Percentiles rank a stretch among this genome's conserved stretches.
Conservation (phyloP, 92 coral and sea anemone genomes). For the Zoanthus sociatus region DNA sequence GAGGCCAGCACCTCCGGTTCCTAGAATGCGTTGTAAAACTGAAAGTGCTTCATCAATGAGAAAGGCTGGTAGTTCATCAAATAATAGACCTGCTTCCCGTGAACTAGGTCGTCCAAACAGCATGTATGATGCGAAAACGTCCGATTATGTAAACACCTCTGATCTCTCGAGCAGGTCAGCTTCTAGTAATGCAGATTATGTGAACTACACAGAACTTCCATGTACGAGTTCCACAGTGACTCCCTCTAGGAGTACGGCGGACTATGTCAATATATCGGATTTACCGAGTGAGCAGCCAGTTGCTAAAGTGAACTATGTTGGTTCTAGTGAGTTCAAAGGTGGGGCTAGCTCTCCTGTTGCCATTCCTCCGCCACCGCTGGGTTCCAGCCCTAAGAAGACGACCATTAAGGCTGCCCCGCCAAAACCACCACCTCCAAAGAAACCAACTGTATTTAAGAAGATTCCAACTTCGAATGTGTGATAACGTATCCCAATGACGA, state of each 20-base stretch:
- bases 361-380: constrained; percentile 33
- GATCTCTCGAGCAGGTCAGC: constrained; percentile 30
- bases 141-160: constrained; percentile 41
- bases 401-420: constrained; percentile 27
- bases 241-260: constrained; percentile 53
- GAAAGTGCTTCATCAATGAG: constrained; percentile 72
- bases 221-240: background rate
- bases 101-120: constrained; percentile 52
- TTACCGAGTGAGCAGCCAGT: constrained; percentile 48
- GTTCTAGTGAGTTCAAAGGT: constrained; percentile 19
- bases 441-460: constrained; percentile 15
- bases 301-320: constrained; percentile 41
- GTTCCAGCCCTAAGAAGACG: constrained; percentile 27
- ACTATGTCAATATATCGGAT: constrained; percentile 80
- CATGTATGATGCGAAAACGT: constrained; percentile 63
- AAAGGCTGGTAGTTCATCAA: constrained; percentile 60
- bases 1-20: constrained; percentile 78
- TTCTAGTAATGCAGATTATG: constrained; percentile 37
- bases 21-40: constrained; percentile 78
- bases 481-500: background rate
- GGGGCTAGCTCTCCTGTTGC: constrained; percentile 23
- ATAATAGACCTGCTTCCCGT: constrained; percentile 58
- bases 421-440: constrained; percentile 39
- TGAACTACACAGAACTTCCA: constrained; percentile 39
- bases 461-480: constrained; percentile 43